Evolutionary conservation across 2,797 vertebrate species (phyloP).

Genomic region (Threskiornis aethiopicus): DNA sequence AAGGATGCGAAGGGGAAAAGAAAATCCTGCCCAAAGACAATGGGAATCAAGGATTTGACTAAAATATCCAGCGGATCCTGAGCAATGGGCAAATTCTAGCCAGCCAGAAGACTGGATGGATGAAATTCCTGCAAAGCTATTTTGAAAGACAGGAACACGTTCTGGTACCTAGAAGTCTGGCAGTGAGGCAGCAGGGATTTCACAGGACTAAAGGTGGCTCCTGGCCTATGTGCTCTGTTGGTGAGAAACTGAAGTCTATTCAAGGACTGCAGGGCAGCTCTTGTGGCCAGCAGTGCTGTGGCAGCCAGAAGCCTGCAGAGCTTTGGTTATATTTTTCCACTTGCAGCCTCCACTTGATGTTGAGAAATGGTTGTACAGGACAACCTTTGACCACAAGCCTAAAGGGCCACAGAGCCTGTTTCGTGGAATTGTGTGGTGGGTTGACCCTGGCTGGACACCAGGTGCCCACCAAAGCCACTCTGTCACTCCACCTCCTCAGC

Average conservation of each 20-base stretch:
- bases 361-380: neutral
- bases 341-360: neutral
- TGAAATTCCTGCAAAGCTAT: neutral
- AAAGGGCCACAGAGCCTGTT: neutral
- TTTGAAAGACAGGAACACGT: neutral
- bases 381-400: neutral
- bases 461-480: neutral
- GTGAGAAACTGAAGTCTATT: neutral
- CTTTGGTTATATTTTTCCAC: neutral
- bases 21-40: neutral
- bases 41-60: neutral
- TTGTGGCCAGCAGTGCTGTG: neutral
- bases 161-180: neutral
- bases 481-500: neutral
- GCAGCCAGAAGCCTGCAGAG: neutral
- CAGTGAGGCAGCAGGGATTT: neutral
- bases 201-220: neutral
- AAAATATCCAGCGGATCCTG: neutral
- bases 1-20: neutral
- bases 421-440: neutral
- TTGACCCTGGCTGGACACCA: neutral
- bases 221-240: neutral
- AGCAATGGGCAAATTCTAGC: neutral
- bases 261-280: neutral
- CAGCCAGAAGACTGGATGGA: neutral